Conservation (phyloP, 1,140 invertebrate genomes). For the Drosophila dunni region DNA sequence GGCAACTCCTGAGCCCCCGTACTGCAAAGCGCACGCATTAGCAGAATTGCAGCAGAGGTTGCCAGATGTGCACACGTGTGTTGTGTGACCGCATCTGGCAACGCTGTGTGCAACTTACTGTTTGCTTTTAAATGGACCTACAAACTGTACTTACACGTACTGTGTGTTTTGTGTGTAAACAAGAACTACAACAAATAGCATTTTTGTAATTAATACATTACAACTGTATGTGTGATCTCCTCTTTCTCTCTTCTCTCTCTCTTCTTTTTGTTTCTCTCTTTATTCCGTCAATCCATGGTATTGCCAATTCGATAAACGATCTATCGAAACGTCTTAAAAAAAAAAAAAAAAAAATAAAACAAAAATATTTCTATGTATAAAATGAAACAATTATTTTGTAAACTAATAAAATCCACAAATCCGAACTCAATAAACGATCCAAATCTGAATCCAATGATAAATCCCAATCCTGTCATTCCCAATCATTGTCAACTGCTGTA, state of each 20-base stretch:
- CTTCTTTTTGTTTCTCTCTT: slow-evolving; percentile 83
- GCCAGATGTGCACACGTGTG: background rate
- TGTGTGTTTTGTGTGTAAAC: slow-evolving; percentile 76
- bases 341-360: slow-evolving; percentile 37
- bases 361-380: slow-evolving; percentile 26
- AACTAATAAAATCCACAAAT: slow-evolving; percentile 27
- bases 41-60: slow-evolving; percentile 9
- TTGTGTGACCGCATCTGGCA: slow-evolving; percentile 2
- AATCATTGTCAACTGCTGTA: slow-evolving; percentile 26
- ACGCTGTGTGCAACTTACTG: slow-evolving; percentile 15
- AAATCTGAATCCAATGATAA: slow-evolving; percentile 8
- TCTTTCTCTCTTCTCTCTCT: slow-evolving; percentile 82
- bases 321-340: slow-evolving; percentile 11
- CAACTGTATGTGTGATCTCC: slow-evolving; percentile 83
- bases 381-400: slow-evolving; percentile 5
- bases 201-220: slow-evolving; percentile 80
- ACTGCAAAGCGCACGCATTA: slow-evolving; percentile 36
- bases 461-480: slow-evolving; percentile 15
- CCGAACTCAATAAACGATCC: slow-evolving; percentile 6
- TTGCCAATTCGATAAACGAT: slow-evolving; percentile 53
- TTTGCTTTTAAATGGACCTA: slow-evolving; percentile 43
- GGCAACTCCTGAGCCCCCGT: slow-evolving; percentile 25
- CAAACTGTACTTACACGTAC: slow-evolving; percentile 67
- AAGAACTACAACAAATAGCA: slow-evolving; percentile 69
- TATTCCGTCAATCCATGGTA: slow-evolving; percentile 72